Base-by-base conservation (phyloP, 2,113 vertebrate genomes). In the Coreoperca whiteheadi region DNA sequence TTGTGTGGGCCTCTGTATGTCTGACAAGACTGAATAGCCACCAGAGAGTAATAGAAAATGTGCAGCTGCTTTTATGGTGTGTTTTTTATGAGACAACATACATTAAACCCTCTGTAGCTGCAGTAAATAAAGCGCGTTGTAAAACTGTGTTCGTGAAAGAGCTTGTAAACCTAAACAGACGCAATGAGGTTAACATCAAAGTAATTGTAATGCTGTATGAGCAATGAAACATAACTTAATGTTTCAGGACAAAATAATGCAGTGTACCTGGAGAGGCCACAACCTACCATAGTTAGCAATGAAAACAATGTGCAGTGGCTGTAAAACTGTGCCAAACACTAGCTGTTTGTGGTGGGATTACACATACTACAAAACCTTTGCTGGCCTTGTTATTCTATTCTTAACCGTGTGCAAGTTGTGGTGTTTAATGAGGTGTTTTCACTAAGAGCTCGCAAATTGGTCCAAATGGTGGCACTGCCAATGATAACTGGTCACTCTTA, bases 141-240 rank as follows among this genome's bases (percentile, higher is more conserved):
- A 95, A 95, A 94, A 87, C 76, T 74, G 76, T 87, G 86, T 91
- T 94, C 57, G 87, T 93, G 89, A 92, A 92, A 91, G 91, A 92
- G 94, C 94, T 94, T 94, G 94, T 96, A 95, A 95, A 95, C 90
- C 92, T 90, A 89, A 95, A 91, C 89, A 89, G 89, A 88, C 57
- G 39, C 89, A 91, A 93, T 91, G 86, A 92, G 93, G 92, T 93
- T 93, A 92, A 94, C 91, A 87, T 93, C 82, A 85, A 82, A 90
- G 91, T 90, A 88, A 90, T 84, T 90, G 91, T 91, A 83, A 90
- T 84, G 80, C 83, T 79, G 90, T 76, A 57, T 54, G 75, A 88
- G 87, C 86, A 8, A 76, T 92, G 83, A 94, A 93, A 93, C 89
- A 93, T 87, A 85, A 73, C 81, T 84, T 72, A 66, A 82, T 81